Conservation (phyloP, 2,797 vertebrate genomes). For the Notoglanidium macrostoma region DNA sequence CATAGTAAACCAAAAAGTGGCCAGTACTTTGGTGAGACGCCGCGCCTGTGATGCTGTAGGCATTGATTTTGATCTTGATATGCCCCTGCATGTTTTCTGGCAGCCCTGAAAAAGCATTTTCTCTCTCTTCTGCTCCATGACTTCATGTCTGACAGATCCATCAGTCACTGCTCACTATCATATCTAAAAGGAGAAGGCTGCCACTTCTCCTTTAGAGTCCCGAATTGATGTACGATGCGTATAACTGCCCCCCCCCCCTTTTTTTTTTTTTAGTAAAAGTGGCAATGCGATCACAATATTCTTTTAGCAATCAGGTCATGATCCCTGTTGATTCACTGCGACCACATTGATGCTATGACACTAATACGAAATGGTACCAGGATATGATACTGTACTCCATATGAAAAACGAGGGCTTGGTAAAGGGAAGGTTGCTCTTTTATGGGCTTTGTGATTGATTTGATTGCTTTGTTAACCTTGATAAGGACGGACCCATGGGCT, state of each 20-base stretch:
- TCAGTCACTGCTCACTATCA: constrained; percentile 68
- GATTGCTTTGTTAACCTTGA: constrained; percentile 77
- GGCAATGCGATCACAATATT: constrained; percentile 67
- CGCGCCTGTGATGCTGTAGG: constrained; percentile 28
- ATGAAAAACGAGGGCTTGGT: constrained; percentile 66
- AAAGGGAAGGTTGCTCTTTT: constrained; percentile 52
- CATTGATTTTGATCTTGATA: constrained; percentile 65
- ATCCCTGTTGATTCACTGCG: constrained; percentile 64
- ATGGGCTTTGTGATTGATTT: constrained; percentile 70
- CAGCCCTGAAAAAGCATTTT: constrained; percentile 61
- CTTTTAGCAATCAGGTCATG: constrained; percentile 70
- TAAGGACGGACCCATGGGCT: constrained; percentile 48
- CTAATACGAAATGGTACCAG: constrained; percentile 70
- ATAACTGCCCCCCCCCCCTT: constrained; percentile 59
- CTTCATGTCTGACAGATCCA: constrained; percentile 69
- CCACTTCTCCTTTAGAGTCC: constrained; percentile 62
- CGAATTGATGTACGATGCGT: constrained; percentile 69
- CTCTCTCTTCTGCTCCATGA: constrained; percentile 54
- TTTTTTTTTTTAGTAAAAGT: constrained; percentile 67
- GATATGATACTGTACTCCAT: constrained; percentile 58
- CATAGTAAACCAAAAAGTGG: constrained; percentile 13
- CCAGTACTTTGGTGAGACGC: not conserved
- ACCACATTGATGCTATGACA: constrained; percentile 64
- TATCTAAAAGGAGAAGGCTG: constrained; percentile 64
- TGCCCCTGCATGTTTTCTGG: constrained; percentile 51